Evolutionary conservation across 2,797 vertebrate species (phyloP), one percentile per base, ranked within the genome.

Genomic region (Takifugu ocellatus): DNA sequence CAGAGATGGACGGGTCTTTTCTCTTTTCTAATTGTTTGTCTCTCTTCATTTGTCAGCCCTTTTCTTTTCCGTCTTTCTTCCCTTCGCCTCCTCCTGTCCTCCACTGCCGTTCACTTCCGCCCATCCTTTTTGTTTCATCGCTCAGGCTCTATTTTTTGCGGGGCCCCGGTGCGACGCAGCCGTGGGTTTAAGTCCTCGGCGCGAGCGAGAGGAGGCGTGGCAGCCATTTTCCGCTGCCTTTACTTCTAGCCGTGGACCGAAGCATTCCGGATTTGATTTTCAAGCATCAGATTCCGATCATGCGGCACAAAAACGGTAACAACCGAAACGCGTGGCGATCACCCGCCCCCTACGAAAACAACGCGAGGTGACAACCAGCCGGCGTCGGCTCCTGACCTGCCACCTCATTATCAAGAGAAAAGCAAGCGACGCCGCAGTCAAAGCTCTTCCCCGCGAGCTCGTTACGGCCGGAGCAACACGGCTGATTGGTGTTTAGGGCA

Each of bases 341-440:
- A 21, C 21, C 21, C 50, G 16, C 44, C 48, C 21, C 46, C 48
- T 21, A 25, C 44, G 5, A 4, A 69, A 64, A 74, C 72, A 76
- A 61, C 5, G 58, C 39, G 48, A 47, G 53, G 49, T 58, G 39
- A 43, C 51, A 49, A 51, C 58, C 8, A 78, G 81, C 83, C 77
- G 72, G 7, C 61, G 25, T 36, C 8, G 2, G 42, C 55, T 3
- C 1, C 57, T 66, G 81, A 79, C 72, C 82, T 51, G 52, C 78
- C 71, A 60, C 67, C 77, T 88, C 78, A 77, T 87, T 84, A 81
- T 74, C 77, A 70, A 71, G 52, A 63, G 53, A 54, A 15, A 65
- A 47, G 49, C 11, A 26, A 52, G 72, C 61, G 77, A 65, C 69
- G 59, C 68, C 46, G 64, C 70, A 68, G 71, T 67, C 21, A 2